Base-by-base conservation (phyloP, 2,113 vertebrate genomes). In the Gavialis gangeticus region DNA sequence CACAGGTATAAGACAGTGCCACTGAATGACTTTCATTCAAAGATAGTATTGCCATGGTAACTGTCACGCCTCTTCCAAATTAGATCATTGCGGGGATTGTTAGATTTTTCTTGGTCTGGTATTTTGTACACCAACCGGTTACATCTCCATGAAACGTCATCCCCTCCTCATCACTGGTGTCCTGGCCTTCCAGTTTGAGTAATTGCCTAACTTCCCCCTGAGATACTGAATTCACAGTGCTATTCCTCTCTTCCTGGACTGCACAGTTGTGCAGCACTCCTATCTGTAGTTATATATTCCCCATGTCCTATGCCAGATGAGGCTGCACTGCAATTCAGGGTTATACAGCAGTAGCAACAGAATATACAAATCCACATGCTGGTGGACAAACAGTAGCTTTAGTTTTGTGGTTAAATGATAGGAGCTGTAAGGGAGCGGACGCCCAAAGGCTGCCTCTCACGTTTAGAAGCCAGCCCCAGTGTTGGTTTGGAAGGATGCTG, bases 301-400 rank as follows among this genome's bases (percentile, higher is more conserved):
- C 67, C 19, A 21, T 37, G 46, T 46, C 15, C 69, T 37, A 25
- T 13, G 22, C 25, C 22, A 24, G 21, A 73, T 22, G 69, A 73
- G 21, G 34, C 34, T 46, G 12, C 21, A 73, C 46, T 73, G 69
- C 69, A 73, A 25, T 46, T 73, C 21, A 22, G 15, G 21, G 21
- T 37, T 13, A 24, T 55, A 22, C 63, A 46, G 46, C 80, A 0
- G 0, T 25, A 15, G 46, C 12, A 64, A 46, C 46, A 46, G 46
- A 46, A 46, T 46, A 46, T 46, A 9, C 46, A 46, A 46, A 46
- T 46, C 46, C 46, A 46, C 46, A 46, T 46, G 16, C 11, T 34
- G 1, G 21, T 3, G 10, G 0, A 37, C 3, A 69, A 56, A 37
- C 54, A 55, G 0, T 5, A 6, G 28, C 1, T 19, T 1, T 4